phyloP scores from a whole-genome alignment of 2,113 vertebrate species.

The Chascanopsetta lugubris region DNA sequence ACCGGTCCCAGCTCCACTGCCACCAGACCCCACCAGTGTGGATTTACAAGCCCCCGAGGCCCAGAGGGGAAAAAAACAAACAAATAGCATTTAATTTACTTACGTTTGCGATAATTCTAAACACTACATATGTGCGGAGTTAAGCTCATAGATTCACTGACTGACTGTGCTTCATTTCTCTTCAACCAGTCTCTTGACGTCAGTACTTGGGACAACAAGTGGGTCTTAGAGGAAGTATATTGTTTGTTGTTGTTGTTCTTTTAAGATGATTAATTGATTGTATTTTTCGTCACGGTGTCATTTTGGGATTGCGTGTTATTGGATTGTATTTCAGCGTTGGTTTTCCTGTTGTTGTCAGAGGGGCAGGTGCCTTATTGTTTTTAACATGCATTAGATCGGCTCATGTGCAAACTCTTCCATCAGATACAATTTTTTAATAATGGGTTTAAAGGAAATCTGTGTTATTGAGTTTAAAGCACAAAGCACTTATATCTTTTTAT shows the following conservation, averaged over 20 bases:
- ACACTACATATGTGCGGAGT: slow-evolving; percentile 68
- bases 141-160: slow-evolving; percentile 34
- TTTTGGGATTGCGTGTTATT: not conserved
- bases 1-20: slow-evolving; percentile 35
- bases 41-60: slow-evolving; percentile 65
- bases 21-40: slow-evolving; percentile 35
- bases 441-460: not conserved
- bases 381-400: not conserved
- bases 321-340: not conserved
- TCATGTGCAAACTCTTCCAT: too few species aligned
- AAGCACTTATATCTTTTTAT: not conserved
- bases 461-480: not conserved
- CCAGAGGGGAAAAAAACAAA: slow-evolving; percentile 32
- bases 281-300: not conserved
- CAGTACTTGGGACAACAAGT: too few species aligned
- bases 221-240: too few species aligned
- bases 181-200: not conserved
- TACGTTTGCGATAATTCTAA: slow-evolving; percentile 72
- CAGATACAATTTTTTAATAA: too few species aligned
- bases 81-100: slow-evolving; percentile 78
- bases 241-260: too few species aligned
- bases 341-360: not conserved
- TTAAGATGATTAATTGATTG: too few species aligned
- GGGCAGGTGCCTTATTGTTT: not conserved
- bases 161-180: not conserved